These are phyloP conservation scores for Podarcis lilfordi DNA, from an alignment of 2,797 vertebrate genomes.

Conservation along the genomic window DNA sequence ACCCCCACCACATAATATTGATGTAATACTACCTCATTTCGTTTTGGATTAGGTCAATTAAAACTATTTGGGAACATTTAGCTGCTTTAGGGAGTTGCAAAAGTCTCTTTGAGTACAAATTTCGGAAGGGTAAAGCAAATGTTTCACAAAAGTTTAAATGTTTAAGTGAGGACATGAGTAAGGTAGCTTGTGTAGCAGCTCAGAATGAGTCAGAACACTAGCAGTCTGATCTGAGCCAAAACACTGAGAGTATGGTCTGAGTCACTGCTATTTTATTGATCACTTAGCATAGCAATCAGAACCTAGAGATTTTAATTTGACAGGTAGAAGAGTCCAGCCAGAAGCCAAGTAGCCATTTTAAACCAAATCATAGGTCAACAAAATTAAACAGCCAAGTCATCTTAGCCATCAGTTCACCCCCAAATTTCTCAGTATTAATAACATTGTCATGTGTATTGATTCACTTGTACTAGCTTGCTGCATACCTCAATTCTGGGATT, in stretches of 20 bases:
- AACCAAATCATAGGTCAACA: neutral
- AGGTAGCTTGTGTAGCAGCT: neutral
- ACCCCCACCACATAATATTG: neutral
- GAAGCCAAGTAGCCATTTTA: neutral
- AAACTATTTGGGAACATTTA: neutral
- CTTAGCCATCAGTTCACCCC: neutral
- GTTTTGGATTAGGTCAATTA: neutral
- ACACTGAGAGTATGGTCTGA: neutral
- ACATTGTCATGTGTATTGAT: neutral
- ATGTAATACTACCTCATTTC: neutral
- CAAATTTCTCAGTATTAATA: neutral
- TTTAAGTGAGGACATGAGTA: neutral
- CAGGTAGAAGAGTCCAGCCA: neutral
- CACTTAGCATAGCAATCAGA: neutral
- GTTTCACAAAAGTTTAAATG: neutral
- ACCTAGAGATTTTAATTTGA: constrained; percentile 8
- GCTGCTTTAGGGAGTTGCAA: neutral
- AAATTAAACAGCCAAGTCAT: neutral
- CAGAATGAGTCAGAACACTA: neutral
- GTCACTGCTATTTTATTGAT: constrained; percentile 15
- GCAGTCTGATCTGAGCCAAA: neutral
- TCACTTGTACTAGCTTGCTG: neutral
- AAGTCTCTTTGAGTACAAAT: neutral
- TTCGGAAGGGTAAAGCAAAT: neutral
- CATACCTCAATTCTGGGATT: neutral